A percentile compares a stretch with the other conserved stretches of the same genome.
Conservation (phyloP, 2,888 invertebrate genomes). For the Fragum fragum region DNA sequence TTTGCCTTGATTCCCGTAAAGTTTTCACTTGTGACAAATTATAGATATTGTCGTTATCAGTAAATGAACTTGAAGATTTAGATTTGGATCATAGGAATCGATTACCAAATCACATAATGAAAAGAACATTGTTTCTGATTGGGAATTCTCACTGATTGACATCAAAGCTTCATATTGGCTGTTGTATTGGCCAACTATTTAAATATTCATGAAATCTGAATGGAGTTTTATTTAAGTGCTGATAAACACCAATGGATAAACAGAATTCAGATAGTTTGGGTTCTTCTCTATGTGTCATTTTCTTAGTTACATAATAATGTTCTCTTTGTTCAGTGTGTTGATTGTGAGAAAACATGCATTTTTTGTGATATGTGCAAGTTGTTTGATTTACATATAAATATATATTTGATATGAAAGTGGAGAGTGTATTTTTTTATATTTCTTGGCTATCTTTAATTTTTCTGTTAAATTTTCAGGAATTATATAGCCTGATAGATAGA, state of each 20-base stretch:
- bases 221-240: conserved; percentile 18
- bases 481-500: no score
- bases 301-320: conserved; percentile 5
- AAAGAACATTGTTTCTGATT: not conserved
- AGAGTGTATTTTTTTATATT: no score
- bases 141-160: not conserved
- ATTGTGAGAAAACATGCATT: not conserved
- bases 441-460: no score
- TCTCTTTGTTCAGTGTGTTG: not conserved
- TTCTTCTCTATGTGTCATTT: not conserved
- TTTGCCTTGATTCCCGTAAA: no score
- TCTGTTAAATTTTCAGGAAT: no score
- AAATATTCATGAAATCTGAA: conserved; percentile 31
- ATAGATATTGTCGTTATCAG: not conserved
- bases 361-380: no score
- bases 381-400: no score
- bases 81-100: not conserved
- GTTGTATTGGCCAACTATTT: not conserved
- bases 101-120: not conserved
- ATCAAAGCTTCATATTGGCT: conserved; percentile 11
- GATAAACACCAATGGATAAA: not conserved
- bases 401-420: no score
- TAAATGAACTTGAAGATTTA: no score
- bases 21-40: not conserved
- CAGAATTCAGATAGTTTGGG: not conserved